Evolutionary conservation across 2,113 vertebrate genomes (phyloP).

Genomic region (Speoplatyrhinus poulsoni): DNA sequence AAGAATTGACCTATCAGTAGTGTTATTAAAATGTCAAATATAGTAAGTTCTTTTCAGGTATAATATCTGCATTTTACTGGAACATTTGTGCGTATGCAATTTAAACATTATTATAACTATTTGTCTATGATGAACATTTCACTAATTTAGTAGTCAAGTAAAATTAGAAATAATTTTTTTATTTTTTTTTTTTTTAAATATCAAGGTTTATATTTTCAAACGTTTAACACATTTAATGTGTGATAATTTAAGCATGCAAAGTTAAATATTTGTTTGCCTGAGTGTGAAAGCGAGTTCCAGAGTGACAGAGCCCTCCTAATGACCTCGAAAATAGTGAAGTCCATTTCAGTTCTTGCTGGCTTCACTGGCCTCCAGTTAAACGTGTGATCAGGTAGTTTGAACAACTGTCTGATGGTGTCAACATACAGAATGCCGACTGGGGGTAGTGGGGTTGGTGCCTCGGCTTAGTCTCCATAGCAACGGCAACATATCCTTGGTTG

Average conservation of each 20-base stretch:
- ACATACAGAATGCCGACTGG: slow-evolving; percentile 85
- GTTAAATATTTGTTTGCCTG: neutral
- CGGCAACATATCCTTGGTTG: slow-evolving; percentile 93
- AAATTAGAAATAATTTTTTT: no score
- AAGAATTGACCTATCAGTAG: no score
- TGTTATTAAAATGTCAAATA: no score
- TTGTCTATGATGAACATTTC: no score
- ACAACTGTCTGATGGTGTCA: slow-evolving; percentile 88
- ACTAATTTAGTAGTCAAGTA: no score
- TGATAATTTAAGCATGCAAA: neutral
- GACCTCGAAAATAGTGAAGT: slow-evolving; percentile 81
- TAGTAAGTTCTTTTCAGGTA: no score
- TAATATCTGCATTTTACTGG: neutral
- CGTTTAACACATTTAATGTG: neutral
- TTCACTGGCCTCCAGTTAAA: slow-evolving; percentile 86
- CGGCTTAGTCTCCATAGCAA: slow-evolving; percentile 98
- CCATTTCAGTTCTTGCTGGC: slow-evolving; percentile 82
- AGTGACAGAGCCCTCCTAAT: slow-evolving; percentile 35
- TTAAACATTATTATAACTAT: no score
- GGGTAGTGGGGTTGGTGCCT: slow-evolving; percentile 53
- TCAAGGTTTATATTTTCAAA: neutral
- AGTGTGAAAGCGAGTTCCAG: slow-evolving; percentile 1
- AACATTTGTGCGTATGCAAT: neutral
- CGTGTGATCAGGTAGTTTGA: slow-evolving; percentile 94
- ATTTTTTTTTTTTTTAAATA: no score